Evolutionary conservation across 1,140 invertebrate species (phyloP).

Genomic region (Doryteuthis pealeii): DNA sequence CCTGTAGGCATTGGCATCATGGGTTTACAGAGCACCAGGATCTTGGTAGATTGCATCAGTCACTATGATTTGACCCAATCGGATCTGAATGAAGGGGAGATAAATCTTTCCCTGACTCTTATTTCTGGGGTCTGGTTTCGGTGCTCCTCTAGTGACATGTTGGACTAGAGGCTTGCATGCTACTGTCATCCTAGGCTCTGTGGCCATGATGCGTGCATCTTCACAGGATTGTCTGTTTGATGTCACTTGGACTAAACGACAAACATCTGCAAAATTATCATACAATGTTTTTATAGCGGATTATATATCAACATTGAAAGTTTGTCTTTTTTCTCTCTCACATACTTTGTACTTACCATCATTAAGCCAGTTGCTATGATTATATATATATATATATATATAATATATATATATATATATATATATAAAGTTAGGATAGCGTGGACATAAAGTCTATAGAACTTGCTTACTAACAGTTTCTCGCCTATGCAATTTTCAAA

Average conservation of each 20-base stretch:
- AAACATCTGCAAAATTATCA: not conserved
- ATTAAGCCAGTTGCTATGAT: no score
- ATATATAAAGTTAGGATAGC: no score
- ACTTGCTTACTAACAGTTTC: no score
- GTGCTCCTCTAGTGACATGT: slow-evolving; percentile 26
- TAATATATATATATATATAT: no score
- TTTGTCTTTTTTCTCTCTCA: slow-evolving; percentile 1
- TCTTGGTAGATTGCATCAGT: no score
- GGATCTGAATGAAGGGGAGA: not conserved
- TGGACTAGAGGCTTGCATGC: slow-evolving; percentile 30
- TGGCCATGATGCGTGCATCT: not conserved
- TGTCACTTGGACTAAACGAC: not conserved
- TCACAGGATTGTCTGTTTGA: not conserved
- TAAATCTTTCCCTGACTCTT: slow-evolving; percentile 23
- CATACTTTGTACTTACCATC: not conserved
- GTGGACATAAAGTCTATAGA: no score
- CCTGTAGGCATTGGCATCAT: no score
- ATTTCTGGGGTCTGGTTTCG: not conserved
- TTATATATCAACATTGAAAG: not conserved
- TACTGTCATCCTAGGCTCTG: not conserved
- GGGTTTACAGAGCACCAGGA: no score
- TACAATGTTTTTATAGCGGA: slow-evolving; percentile 7
- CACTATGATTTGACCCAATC: not conserved
- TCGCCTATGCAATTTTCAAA: no score
- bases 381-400: no score